Conservation (phyloP, 2,888 invertebrate genomes). For the Lordiphosa fenestrarum region DNA sequence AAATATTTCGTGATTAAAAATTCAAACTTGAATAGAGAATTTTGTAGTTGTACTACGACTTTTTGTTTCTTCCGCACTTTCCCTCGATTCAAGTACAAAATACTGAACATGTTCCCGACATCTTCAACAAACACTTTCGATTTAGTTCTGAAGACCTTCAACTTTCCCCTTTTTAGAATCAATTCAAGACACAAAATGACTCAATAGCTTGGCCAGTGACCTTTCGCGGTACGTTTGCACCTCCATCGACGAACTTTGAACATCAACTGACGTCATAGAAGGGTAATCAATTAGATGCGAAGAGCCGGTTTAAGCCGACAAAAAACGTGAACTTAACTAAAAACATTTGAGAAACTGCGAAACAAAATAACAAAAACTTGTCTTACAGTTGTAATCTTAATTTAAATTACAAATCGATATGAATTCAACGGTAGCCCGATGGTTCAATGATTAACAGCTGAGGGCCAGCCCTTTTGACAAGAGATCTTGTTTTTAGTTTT, state of each 20-base stretch:
- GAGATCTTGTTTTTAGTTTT: conserved; percentile 10
- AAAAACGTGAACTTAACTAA: too few species aligned
- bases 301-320: conserved; percentile 3
- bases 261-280: conserved; percentile 6
- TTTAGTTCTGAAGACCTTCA: background rate
- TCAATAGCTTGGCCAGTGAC: conserved; percentile 4
- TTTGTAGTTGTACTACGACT: too few species aligned
- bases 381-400: conserved; percentile 25
- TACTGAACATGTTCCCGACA: background rate
- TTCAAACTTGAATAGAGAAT: too few species aligned
- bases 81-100: too few species aligned
- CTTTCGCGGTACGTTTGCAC: background rate
- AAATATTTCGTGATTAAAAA: too few species aligned
- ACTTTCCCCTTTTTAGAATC: background rate
- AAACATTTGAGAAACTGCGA: too few species aligned
- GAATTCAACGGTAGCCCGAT: conserved; percentile 3
- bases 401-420: conserved; percentile 15
- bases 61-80: too few species aligned
- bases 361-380: background rate
- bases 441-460: conserved; percentile 8
- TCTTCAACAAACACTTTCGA: background rate
- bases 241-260: conserved; percentile 4
- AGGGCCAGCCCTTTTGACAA: conserved; percentile 5
- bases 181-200: background rate
- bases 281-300: conserved; percentile 4